Percentiles rank a stretch among this genome's conserved stretches.
Evolutionary conservation across 2,888 invertebrate species (phyloP).

Genomic region (Escarpia spicata): DNA sequence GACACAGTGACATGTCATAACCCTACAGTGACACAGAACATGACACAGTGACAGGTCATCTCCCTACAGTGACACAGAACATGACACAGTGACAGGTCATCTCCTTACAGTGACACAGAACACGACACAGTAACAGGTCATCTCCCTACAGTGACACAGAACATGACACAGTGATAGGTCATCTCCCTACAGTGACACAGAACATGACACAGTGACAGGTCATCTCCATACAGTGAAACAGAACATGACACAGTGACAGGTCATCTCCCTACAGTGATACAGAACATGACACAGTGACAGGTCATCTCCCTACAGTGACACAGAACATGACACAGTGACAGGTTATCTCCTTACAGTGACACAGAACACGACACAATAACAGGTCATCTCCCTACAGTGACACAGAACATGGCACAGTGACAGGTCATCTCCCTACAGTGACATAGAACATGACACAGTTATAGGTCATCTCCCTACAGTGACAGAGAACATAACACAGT

Average conservation of each 20-base stretch:
- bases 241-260: too few relatives aligned
- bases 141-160: too few relatives aligned
- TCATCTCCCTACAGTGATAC: too few relatives aligned
- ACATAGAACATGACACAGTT: constrained; percentile 18
- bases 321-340: constrained; percentile 30
- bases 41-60: constrained; percentile 52
- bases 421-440: not conserved
- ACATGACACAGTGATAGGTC: too few relatives aligned
- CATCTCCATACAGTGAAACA: too few relatives aligned
- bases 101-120: too few relatives aligned
- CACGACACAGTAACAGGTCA: not conserved
- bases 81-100: too few relatives aligned
- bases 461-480: not conserved
- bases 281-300: constrained; percentile 50
- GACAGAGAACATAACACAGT: constrained; percentile 44
- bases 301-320: constrained; percentile 56
- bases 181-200: too few relatives aligned
- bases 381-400: not conserved
- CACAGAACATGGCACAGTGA: too few relatives aligned
- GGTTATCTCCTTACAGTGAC: not conserved
- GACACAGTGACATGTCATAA: too few relatives aligned
- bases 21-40: too few relatives aligned
- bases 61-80: too few relatives aligned
- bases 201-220: not conserved
- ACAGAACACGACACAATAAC: constrained; percentile 14